Percentiles rank a stretch among this genome's conserved stretches.
These are phyloP conservation scores for Tanaodytes sp. DNA, from an alignment of 2,888 invertebrate species.

Conservation along the genomic window DNA sequence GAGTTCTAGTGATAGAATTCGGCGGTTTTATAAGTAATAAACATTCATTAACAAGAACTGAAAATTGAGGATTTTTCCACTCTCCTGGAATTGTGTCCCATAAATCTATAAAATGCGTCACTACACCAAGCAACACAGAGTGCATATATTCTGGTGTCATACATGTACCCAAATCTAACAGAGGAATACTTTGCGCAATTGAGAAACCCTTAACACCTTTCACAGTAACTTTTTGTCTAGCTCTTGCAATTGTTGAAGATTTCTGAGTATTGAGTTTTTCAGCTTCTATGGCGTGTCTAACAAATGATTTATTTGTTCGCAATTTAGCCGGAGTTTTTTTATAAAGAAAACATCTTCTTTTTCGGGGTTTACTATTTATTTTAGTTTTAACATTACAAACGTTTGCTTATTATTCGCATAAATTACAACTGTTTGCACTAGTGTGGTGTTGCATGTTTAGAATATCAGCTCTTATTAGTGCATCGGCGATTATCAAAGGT, in stretches of 20 bases:
- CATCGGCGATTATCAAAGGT: conserved; percentile 5
- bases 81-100: too few species aligned
- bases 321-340: conserved; percentile 6
- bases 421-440: neutral
- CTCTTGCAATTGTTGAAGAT: neutral
- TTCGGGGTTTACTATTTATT: neutral
- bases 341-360: neutral
- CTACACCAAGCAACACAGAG: conserved; percentile 17
- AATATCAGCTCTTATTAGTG: neutral
- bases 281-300: neutral
- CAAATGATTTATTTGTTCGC: neutral
- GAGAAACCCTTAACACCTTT: conserved; percentile 11
- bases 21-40: conserved; percentile 47
- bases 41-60: conserved; percentile 9
- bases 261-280: neutral
- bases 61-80: conserved; percentile 3
- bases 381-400: neutral
- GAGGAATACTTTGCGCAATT: neutral
- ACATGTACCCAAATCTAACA: conserved; percentile 20
- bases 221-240: neutral
- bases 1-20: conserved; percentile 48
- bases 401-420: conserved; percentile 8
- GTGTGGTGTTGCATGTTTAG: neutral
- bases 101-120: neutral
- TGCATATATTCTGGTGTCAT: conserved; percentile 31